A percentile compares a stretch with the other conserved stretches of the same genome.
Evolutionary conservation across 2,113 vertebrate species (phyloP).

Genomic region (Xiphophorus couchianus): DNA sequence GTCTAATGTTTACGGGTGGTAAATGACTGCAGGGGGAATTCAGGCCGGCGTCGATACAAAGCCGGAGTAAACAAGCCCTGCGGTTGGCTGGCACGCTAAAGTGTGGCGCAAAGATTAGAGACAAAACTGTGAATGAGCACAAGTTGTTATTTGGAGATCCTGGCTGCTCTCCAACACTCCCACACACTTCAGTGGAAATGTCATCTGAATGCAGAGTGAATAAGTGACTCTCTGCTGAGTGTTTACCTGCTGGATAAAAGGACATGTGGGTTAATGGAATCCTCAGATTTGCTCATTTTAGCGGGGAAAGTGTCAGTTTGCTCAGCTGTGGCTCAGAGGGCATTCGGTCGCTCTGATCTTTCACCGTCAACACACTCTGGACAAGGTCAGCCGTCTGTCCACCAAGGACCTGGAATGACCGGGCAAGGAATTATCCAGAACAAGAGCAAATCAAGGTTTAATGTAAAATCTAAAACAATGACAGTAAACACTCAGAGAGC

Average conservation of each 20-base stretch:
- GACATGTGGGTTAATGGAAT: constrained; percentile 31
- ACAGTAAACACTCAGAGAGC: too few relatives aligned
- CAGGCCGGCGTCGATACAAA: neutral
- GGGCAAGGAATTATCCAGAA: too few relatives aligned
- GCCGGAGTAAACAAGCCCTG: constrained; percentile 10
- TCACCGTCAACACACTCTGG: neutral
- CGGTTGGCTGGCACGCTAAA: neutral
- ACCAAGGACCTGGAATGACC: too few relatives aligned
- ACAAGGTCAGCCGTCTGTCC: neutral
- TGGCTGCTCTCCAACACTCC: neutral
- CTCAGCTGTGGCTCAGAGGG: constrained; percentile 6
- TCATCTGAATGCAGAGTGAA: constrained; percentile 22
- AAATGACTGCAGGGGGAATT: constrained; percentile 25
- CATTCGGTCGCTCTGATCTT: constrained; percentile 6
- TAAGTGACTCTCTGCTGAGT: constrained; percentile 17
- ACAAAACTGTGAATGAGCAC: constrained; percentile 12
- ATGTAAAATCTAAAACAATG: too few relatives aligned
- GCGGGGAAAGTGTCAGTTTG: constrained; percentile 28
- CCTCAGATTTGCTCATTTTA: constrained; percentile 26
- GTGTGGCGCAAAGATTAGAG: constrained; percentile 24
- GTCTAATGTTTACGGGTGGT: constrained; percentile 41
- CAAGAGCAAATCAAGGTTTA: too few relatives aligned
- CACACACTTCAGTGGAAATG: constrained; percentile 16
- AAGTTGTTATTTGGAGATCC: constrained; percentile 1
- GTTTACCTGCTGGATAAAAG: constrained; percentile 51